Percentiles rank a stretch among this genome's conserved stretches.
Evolutionary conservation across 2,888 invertebrate species (phyloP).

Genomic region (Beris morrisii): DNA sequence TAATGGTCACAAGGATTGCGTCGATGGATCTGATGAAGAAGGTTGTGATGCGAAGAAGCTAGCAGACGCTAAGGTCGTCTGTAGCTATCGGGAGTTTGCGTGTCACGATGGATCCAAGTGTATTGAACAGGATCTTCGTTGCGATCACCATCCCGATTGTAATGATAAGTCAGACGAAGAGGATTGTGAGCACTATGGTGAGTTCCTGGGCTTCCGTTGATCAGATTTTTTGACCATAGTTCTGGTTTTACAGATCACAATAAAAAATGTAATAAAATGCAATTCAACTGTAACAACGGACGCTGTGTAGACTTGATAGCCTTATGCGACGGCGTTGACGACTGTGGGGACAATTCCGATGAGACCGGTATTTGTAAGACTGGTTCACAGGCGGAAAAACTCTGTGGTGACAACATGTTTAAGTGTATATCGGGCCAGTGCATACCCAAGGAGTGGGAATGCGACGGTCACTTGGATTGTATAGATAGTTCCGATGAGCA

Average conservation of each 20-base stretch:
- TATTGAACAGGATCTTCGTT: constrained; percentile 55
- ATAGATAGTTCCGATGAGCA: constrained; percentile 73
- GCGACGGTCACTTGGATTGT: constrained; percentile 77
- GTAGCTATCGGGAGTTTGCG: constrained; percentile 57
- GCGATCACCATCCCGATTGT: constrained; percentile 61
- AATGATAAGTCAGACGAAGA: constrained; percentile 62
- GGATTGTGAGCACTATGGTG: constrained; percentile 57
- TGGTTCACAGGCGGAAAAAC: not conserved
- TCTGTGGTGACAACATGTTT: constrained; percentile 59
- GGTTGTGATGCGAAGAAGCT: constrained; percentile 56
- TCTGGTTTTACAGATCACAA: constrained; percentile 38
- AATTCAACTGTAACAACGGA: constrained; percentile 59
- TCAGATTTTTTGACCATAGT: not conserved
- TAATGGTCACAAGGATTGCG: constrained; percentile 62
- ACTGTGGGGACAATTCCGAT: constrained; percentile 64
- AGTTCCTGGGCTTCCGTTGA: constrained; percentile 30
- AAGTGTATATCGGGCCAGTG: constrained; percentile 71
- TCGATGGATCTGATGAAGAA: constrained; percentile 61
- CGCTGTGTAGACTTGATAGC: constrained; percentile 58
- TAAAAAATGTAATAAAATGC: constrained; percentile 55
- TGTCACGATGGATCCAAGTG: constrained; percentile 61
- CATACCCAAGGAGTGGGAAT: constrained; percentile 67
- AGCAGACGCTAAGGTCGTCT: constrained; percentile 46
- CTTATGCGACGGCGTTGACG: constrained; percentile 59
- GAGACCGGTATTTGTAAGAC: constrained; percentile 56